Percentiles rank a stretch among this genome's conserved stretches.
These are phyloP conservation scores for Watsonalla cultraria DNA, from an alignment of 2,888 invertebrate species.

Conservation along the genomic window DNA sequence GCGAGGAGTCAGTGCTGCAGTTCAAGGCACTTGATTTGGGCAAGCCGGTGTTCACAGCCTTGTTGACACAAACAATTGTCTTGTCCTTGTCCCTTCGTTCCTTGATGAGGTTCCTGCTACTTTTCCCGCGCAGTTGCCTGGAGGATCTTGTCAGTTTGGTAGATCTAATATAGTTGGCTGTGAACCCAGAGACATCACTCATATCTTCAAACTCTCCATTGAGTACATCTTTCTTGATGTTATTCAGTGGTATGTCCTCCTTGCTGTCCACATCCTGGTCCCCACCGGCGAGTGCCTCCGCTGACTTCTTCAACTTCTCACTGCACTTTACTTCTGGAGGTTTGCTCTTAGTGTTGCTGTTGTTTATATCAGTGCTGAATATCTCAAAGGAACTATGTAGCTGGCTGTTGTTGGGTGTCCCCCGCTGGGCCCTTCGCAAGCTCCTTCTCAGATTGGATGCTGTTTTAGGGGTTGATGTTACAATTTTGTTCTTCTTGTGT, in stretches of 20 bases:
- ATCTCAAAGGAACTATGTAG: constrained; percentile 52
- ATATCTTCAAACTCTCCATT: constrained; percentile 65
- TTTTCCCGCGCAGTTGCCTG: constrained; percentile 49
- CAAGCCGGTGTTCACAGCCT: constrained; percentile 44
- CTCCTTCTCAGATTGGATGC: constrained; percentile 49
- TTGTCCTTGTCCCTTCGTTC: constrained; percentile 36
- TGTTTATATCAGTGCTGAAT: constrained; percentile 35
- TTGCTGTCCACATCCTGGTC: constrained; percentile 28
- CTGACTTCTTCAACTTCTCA: constrained; percentile 20
- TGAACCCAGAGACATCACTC: constrained; percentile 72
- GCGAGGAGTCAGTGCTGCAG: constrained; percentile 62
- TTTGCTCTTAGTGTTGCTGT: constrained; percentile 26
- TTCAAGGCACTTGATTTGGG: constrained; percentile 34
- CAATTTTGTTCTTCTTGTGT: constrained; percentile 53
- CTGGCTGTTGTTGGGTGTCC: constrained; percentile 34
- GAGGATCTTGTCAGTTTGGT: constrained; percentile 59
- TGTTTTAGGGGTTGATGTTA: constrained; percentile 59
- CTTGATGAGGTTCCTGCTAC: constrained; percentile 45
- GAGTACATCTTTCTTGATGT: constrained; percentile 23
- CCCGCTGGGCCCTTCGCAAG: constrained; percentile 47
- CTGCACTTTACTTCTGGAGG: constrained; percentile 16
- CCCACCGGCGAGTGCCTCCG: constrained; percentile 22
- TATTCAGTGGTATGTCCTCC: constrained; percentile 20
- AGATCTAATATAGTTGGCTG: constrained; percentile 71
- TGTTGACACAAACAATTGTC: constrained; percentile 52